phyloP scores from a whole-genome alignment of 2,113 vertebrate species.

The Oplegnathus fasciatus region DNA sequence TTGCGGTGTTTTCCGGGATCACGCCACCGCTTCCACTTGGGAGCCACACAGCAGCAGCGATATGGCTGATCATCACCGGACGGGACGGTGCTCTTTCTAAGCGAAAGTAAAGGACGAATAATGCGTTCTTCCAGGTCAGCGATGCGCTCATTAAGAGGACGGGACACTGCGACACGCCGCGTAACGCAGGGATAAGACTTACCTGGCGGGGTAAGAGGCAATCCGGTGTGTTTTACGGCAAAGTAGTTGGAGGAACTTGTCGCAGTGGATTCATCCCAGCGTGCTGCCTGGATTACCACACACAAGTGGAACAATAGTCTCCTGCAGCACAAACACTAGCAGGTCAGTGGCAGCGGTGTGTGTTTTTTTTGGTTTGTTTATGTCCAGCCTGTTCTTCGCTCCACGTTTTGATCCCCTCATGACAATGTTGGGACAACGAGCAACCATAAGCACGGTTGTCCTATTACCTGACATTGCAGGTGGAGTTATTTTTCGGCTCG shows the following conservation, averaged over 20 bases:
- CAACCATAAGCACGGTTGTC: constrained; percentile 1
- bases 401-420: background rate
- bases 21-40: constrained; percentile 71
- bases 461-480: constrained; percentile 67
- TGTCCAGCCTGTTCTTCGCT: background rate
- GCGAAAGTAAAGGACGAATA: constrained; percentile 55
- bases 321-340: constrained; percentile 64
- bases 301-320: constrained; percentile 78
- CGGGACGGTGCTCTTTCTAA: constrained; percentile 65
- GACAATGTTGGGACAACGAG: background rate
- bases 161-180: constrained; percentile 31
- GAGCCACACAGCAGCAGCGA: constrained; percentile 70
- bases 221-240: constrained; percentile 48
- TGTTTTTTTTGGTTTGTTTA: constrained; percentile 17
- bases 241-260: constrained; percentile 81
- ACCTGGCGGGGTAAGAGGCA: background rate
- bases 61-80: constrained; percentile 73
- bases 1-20: constrained; percentile 81
- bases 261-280: constrained; percentile 78
- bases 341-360: constrained; percentile 70
- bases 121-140: background rate
- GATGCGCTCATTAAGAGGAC: constrained; percentile 8
- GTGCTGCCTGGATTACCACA: constrained; percentile 73
- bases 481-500: constrained; percentile 38
- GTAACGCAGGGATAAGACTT: constrained; percentile 19